Percentiles rank a stretch among this genome's conserved stretches.
phyloP scores from a whole-genome alignment of 2,113 vertebrate genomes.

The Platysteira castanea region DNA sequence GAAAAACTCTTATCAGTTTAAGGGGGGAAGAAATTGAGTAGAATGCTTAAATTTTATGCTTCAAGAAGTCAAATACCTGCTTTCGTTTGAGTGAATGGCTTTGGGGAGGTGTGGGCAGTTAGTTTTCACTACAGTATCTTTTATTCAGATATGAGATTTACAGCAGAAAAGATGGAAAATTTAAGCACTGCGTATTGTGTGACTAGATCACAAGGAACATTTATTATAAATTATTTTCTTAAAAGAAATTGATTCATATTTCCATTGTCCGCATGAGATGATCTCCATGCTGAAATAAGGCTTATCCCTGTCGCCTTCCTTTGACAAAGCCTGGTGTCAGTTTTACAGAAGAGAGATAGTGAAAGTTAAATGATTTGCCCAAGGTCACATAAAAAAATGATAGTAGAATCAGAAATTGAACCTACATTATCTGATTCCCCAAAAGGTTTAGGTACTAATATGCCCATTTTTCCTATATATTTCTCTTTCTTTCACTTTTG shows the following conservation, averaged over 20 bases:
- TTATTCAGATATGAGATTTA: not conserved
- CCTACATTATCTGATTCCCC: not conserved
- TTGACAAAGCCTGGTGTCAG: not conserved
- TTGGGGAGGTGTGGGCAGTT: not conserved
- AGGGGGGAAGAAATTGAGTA: not conserved
- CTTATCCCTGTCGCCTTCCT: not conserved
- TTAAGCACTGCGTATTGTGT: not conserved
- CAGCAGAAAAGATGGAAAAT: not conserved
- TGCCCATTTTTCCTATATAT: not conserved
- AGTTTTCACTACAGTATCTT: not conserved
- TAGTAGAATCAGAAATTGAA: not conserved
- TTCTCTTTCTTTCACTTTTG: not conserved
- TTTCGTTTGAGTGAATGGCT: not conserved
- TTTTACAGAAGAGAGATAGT: not conserved
- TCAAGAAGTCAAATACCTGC: not conserved
- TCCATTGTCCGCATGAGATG: not conserved
- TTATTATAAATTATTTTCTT: not conserved
- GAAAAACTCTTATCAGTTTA: not conserved
- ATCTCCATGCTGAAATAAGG: not conserved
- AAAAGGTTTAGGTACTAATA: not conserved
- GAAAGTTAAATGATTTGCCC: not conserved
- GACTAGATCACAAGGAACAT: not conserved
- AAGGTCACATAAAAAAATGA: not conserved
- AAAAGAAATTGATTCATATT: not conserved
- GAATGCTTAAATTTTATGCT: not conserved